These are phyloP conservation scores for Bombylius discolor DNA, from an alignment of 2,888 invertebrate species.

Conservation along the genomic window DNA sequence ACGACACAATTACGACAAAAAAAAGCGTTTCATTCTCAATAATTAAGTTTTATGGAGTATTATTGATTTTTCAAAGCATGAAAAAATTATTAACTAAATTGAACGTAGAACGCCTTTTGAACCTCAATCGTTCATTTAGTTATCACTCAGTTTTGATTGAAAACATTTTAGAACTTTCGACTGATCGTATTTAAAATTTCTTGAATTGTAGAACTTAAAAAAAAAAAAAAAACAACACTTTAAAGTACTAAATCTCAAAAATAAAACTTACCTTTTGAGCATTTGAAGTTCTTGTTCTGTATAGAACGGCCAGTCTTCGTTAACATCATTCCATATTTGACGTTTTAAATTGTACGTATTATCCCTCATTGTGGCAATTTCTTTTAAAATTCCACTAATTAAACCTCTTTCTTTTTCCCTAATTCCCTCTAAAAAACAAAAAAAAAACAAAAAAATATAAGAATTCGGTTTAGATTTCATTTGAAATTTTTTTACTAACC, in stretches of 20 bases:
- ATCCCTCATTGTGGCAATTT: conserved; percentile 70
- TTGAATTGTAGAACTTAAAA: too few species aligned
- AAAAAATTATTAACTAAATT: too few species aligned
- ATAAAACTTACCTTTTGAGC: conserved; percentile 55
- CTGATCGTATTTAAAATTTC: too few species aligned
- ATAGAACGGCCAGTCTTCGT: conserved; percentile 90
- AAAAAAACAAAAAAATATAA: not conserved
- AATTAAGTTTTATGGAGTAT: too few species aligned
- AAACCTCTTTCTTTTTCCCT: conserved; percentile 67
- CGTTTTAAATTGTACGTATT: conserved; percentile 80
- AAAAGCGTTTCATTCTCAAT: too few species aligned
- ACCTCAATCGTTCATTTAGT: too few species aligned
- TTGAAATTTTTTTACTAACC: conserved; percentile 42
- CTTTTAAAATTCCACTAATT: conserved; percentile 64
- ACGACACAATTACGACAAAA: too few species aligned
- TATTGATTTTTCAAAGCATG: too few species aligned
- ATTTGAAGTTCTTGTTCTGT: conserved; percentile 77
- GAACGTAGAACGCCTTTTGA: too few species aligned
- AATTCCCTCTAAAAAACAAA: conserved; percentile 57
- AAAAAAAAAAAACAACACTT: not conserved
- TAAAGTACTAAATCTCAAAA: not conserved
- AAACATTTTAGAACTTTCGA: too few species aligned
- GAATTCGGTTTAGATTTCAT: not conserved
- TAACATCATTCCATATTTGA: conserved; percentile 84
- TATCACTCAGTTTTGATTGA: too few species aligned